Conservation (phyloP, 2,888 invertebrate species). For the Pristionchus japonicus region DNA sequence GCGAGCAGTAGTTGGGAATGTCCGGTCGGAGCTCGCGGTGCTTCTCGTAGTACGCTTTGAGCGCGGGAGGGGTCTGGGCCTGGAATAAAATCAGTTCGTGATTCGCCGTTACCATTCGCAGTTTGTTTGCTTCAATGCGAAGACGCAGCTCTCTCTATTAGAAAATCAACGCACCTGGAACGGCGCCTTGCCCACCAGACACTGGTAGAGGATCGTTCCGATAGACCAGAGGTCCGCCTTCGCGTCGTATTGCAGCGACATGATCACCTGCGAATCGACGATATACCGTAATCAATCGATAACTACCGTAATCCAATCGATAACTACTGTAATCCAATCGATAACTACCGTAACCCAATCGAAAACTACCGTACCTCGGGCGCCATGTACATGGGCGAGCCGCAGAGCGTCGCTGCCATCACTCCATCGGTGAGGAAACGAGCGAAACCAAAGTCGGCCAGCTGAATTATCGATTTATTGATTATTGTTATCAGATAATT, state of each 20-base stretch:
- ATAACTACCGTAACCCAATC: not conserved
- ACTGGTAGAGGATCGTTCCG: conserved; percentile 98
- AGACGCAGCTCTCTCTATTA: too few relatives aligned
- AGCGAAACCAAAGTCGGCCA: conserved; percentile 98
- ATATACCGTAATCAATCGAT: not conserved
- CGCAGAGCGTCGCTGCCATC: conserved; percentile 99
- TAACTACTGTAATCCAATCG: not conserved
- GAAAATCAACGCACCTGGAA: conserved; percentile 81
- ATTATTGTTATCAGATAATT: too few relatives aligned
- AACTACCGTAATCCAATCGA: not conserved
- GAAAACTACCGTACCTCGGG: conserved; percentile 70
- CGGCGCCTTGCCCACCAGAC: conserved; percentile 97
- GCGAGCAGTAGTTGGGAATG: conserved; percentile 93
- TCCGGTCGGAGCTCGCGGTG: conserved; percentile 80
- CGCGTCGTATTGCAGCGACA: conserved; percentile 97
- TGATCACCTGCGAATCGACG: conserved; percentile 83
- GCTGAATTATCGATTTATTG: conserved; percentile 77
- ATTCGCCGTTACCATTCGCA: too few relatives aligned
- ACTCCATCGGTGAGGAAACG: conserved; percentile 97
- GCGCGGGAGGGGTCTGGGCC: conserved; percentile 95
- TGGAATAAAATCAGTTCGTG: conserved; percentile 76
- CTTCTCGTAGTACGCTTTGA: conserved; percentile 96
- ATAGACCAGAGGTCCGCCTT: conserved; percentile 99
- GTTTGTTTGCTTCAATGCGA: too few relatives aligned
- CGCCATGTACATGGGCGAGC: conserved; percentile 99